Conservation (phyloP, 2,113 vertebrate species). For the Gobiocypris rarus region DNA sequence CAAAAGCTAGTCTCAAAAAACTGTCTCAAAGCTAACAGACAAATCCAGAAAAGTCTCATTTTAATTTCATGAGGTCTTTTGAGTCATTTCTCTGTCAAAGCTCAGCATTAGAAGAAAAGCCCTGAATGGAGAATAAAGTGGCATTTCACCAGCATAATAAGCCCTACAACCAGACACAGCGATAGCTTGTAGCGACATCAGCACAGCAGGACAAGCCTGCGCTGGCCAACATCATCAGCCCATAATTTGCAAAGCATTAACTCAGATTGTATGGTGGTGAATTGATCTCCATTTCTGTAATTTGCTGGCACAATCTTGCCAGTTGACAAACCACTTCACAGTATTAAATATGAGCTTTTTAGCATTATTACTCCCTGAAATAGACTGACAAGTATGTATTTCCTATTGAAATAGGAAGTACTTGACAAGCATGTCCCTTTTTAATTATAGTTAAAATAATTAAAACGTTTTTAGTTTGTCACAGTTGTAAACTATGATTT, state of each 20-base stretch:
- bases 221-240: conserved; percentile 12
- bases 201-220: conserved; percentile 8
- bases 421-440: background rate
- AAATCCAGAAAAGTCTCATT: background rate
- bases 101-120: background rate
- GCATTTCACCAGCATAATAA: conserved; percentile 2
- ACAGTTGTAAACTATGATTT: background rate
- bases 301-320: background rate
- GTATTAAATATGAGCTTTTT: conserved; percentile 7
- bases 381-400: background rate
- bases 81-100: conserved; percentile 39
- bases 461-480: background rate
- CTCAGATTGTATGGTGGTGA: background rate
- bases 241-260: conserved; percentile 20
- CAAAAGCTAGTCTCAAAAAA: too few relatives aligned
- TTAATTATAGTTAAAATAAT: too few relatives aligned
- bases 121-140: background rate
- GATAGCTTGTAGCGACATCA: background rate
- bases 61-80: background rate
- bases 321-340: conserved; percentile 16
- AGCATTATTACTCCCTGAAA: background rate
- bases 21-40: background rate
- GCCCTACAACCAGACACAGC: background rate
- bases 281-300: conserved; percentile 22
- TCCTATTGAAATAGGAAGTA: background rate